phyloP scores from a whole-genome alignment of 2,797 vertebrate genomes.

The Pelobates cultripes region DNA sequence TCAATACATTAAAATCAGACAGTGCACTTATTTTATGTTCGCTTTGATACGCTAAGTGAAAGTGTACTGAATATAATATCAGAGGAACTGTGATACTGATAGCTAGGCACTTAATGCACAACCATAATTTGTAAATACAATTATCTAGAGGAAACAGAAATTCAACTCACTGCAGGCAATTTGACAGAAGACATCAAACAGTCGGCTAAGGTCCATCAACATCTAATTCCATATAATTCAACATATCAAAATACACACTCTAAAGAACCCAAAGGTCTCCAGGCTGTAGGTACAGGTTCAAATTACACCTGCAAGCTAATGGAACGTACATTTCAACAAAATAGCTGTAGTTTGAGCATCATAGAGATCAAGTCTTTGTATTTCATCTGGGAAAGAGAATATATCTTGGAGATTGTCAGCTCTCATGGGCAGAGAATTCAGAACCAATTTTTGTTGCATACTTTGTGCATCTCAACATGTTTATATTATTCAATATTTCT shows the following conservation, averaged over 20 bases:
- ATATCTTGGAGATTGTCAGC: neutral
- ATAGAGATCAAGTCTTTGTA: conserved; percentile 36
- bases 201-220: conserved; percentile 44
- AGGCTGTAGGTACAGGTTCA: conserved; percentile 37
- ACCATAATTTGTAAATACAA: conserved; percentile 55
- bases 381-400: neutral
- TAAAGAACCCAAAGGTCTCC: conserved; percentile 33
- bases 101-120: conserved; percentile 48
- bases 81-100: conserved; percentile 20
- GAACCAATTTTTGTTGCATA: neutral
- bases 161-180: conserved; percentile 51
- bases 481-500: neutral
- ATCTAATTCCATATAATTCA: conserved; percentile 53
- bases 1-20: conserved; percentile 29
- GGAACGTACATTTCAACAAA: conserved; percentile 42
- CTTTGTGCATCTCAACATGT: neutral
- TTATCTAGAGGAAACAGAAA: conserved; percentile 47
- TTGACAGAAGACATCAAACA: conserved; percentile 55
- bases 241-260: conserved; percentile 50
- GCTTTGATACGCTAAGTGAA: conserved; percentile 32
- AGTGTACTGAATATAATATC: conserved; percentile 34
- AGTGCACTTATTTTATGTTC: conserved; percentile 39
- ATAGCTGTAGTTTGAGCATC: conserved; percentile 29
- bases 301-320: conserved; percentile 52
- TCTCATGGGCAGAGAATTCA: neutral